A percentile compares a stretch with the other conserved stretches of the same genome.
These are phyloP conservation scores for Neotoxoptera formosana DNA, from an alignment of 1,140 invertebrate species.

Conservation along the genomic window DNA sequence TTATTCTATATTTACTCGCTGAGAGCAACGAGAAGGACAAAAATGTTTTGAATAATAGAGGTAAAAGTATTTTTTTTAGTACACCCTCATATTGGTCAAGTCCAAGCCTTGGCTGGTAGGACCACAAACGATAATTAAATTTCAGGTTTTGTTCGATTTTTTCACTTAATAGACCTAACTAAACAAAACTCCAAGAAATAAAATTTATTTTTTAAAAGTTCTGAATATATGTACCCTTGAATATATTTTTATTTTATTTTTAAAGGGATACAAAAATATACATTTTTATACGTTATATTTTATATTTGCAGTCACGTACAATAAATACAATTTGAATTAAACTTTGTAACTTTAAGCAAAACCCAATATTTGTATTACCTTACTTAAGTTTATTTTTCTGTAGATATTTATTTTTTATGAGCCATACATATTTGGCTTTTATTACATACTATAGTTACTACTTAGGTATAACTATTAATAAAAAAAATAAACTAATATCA, in stretches of 20 bases:
- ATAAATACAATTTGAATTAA: conserved; percentile 27
- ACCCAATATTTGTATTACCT: neutral
- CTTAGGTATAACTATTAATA: neutral
- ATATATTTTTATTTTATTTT: neutral
- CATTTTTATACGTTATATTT: neutral
- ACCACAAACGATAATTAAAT: neutral
- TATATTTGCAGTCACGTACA: neutral
- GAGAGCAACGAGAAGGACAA: neutral
- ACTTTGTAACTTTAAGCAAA: conserved; percentile 2
- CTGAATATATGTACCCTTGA: neutral
- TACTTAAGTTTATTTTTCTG: neutral
- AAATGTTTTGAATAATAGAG: neutral
- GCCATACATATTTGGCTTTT: neutral
- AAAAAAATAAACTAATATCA: neutral
- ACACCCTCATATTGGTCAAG: neutral
- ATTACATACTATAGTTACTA: neutral
- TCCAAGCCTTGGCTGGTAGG: neutral
- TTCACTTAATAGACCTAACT: neutral
- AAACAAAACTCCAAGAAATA: conserved; percentile 4
- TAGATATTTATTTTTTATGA: neutral
- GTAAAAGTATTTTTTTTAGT: neutral
- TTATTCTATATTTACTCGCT: neutral
- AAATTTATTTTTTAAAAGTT: conserved; percentile 12
- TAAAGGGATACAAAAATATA: neutral
- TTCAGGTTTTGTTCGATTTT: neutral